Base-by-base conservation (phyloP, 2,797 vertebrate genomes). In the Sebastes vulpes region DNA sequence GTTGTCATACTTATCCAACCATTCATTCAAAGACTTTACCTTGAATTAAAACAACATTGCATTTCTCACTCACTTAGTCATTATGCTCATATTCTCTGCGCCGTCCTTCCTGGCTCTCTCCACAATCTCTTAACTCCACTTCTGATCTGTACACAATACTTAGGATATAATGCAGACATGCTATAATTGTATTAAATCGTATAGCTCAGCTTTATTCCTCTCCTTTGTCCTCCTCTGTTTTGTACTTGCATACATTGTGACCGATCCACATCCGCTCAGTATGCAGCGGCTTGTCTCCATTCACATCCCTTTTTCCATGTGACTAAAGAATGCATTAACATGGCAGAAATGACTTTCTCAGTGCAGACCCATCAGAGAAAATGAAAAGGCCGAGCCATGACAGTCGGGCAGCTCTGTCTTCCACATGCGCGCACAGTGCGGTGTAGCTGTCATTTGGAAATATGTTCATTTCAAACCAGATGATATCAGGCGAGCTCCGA, bases 261-360 rank as follows among this genome's bases (percentile, higher is more conserved):
- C 53, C 28, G 2, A 64, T 77, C 16, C 16, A 57, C 35, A 66
- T 76, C 63, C 58, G 14, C 57, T 50, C 29, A 56, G 2, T 28
- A 63, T 29, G 66, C 52, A 70, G 73, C 23, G 1, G n/a, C 79
- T 71, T 10, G 31, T 76, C 75, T 68, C 56, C 2, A 1, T 64
- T 61, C 60, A 50, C 46, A n/a, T 71, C 52, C 21, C 11, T 64
- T 82, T 82, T 60, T 65, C 85, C 66, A 56, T 58, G 31, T 53
- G 69, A 77, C 69, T 29, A n/a, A 76, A 72, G 72, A 72, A 75
- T 52, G 59, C 67, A 59, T 84, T 64, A 77, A 76, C 64, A 53
- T 78, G 81, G 83, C 73, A 88, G 79, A 77, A 86, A 83, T 35
- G 11, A 77, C 72, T 83, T 69, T 68, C 56, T 80, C 68, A 58